Base-by-base conservation (phyloP, 1,140 invertebrate genomes). In the Uloborus diversus region DNA sequence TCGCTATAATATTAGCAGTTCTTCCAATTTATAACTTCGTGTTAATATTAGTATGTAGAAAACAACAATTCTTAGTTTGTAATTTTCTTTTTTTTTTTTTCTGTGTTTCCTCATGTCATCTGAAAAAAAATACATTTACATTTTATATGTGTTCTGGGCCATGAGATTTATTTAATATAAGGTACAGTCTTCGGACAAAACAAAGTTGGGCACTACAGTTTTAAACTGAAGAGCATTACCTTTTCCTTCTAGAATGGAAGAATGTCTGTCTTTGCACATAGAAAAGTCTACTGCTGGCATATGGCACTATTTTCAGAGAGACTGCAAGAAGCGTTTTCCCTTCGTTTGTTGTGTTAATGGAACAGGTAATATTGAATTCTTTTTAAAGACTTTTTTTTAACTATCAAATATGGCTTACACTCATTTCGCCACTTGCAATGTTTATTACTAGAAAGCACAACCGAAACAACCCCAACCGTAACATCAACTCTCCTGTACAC, bases 291-390 rank as follows among this genome's bases (percentile, higher is more conserved):
- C 17, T 2, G 2, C 1, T 7, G 37, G 35, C 4, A 4, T 64
- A 17, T 75, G 71, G 71, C 71, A 75, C 20, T 75, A 51, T 11
- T 62, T 75, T 25, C 71, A 64, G 37, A 35, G 59, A 27, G 37
- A 62, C 14, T 75, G 71, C n/a, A 23, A 2, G 7, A 35, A 62
- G 14, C 23, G 30, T 7, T 64, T 30, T 33, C 71, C 71, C 9
- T 75, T 64, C 25, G 28, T 75, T 3, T 75, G 71, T 30, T 75
- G 71, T 20, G 25, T 33, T 17, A 64, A 64, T 14, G 59, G 59
- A 0, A 9, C 7, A 20, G 53, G 68, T 42, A 42, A 13, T 2
- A 92, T 56, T 1, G 3, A 11, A 56, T 20, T 27, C 25, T 11
- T 56, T 13, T 20, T 1, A 27, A 56, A n/a, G 3, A 11, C 3